These are phyloP conservation scores for Myrmecophaga tridactyla DNA, from an alignment of 2,113 vertebrate species.

Conservation along the genomic window DNA sequence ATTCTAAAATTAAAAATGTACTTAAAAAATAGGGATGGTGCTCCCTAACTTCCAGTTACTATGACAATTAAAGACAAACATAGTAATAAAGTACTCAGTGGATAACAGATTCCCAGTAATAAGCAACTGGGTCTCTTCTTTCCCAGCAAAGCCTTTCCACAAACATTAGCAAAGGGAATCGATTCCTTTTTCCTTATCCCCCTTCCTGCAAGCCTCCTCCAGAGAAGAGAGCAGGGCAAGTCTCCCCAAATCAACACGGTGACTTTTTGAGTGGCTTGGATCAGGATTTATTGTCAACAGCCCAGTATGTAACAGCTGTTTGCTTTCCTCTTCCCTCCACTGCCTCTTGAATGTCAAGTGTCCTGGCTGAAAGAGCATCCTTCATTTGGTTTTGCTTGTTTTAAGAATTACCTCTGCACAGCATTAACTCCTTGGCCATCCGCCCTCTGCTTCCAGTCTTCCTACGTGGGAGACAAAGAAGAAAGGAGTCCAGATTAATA, in stretches of 20 bases:
- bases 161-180: neutral
- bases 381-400: slow-evolving; percentile 14
- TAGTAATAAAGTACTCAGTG: neutral
- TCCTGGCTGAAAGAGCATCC: neutral
- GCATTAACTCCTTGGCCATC: neutral
- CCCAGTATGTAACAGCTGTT: slow-evolving; percentile 14
- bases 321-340: neutral
- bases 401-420: slow-evolving; percentile 10
- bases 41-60: neutral
- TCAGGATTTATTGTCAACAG: slow-evolving; percentile 51
- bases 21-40: neutral
- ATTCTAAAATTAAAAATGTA: neutral
- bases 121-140: neutral
- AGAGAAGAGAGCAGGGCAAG: slow-evolving; percentile 2
- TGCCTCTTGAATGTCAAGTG: slow-evolving; percentile 59
- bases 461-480: neutral
- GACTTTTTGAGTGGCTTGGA: neutral
- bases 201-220: neutral
- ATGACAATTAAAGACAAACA: neutral
- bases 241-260: neutral
- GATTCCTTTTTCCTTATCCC: neutral
- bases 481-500: neutral
- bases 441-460: neutral
- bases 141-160: neutral
- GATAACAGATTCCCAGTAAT: neutral